Conservation (phyloP, 2,113 vertebrate genomes). For the Equus quagga region DNA sequence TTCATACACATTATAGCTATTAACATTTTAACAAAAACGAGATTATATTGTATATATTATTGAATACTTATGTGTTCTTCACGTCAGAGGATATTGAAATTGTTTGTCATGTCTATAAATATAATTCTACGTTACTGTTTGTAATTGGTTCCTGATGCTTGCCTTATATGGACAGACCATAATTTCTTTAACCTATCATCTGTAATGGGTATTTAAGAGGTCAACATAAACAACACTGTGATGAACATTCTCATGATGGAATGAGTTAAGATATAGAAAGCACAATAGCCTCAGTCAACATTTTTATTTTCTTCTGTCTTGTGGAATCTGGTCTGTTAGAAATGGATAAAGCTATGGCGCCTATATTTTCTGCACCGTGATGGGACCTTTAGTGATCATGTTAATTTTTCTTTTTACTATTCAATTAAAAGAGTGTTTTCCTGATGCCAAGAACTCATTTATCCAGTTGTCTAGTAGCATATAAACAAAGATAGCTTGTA, state of each 20-base stretch:
- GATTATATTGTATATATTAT: neutral
- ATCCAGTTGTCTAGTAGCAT: conserved; percentile 36
- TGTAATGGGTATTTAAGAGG: neutral
- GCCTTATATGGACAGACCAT: neutral
- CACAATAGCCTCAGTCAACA: neutral
- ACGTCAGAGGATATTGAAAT: neutral
- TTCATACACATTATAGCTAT: neutral
- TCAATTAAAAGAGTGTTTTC: neutral
- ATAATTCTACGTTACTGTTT: neutral
- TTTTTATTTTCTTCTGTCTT: conserved; percentile 10
- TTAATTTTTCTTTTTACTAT: neutral
- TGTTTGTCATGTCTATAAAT: neutral
- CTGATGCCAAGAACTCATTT: neutral
- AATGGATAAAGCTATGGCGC: neutral
- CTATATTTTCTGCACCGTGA: neutral
- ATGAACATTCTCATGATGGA: neutral
- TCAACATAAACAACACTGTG: neutral
- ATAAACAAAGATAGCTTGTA: conserved; percentile 16
- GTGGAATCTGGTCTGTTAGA: neutral
- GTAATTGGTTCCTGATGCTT: neutral
- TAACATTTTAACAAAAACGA: neutral
- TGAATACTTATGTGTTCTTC: neutral
- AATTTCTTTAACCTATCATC: neutral
- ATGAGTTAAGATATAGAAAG: neutral
- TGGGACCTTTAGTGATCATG: neutral